Base-by-base conservation (phyloP, 2,888 invertebrate species). In the Trichogramma evanescens region DNA sequence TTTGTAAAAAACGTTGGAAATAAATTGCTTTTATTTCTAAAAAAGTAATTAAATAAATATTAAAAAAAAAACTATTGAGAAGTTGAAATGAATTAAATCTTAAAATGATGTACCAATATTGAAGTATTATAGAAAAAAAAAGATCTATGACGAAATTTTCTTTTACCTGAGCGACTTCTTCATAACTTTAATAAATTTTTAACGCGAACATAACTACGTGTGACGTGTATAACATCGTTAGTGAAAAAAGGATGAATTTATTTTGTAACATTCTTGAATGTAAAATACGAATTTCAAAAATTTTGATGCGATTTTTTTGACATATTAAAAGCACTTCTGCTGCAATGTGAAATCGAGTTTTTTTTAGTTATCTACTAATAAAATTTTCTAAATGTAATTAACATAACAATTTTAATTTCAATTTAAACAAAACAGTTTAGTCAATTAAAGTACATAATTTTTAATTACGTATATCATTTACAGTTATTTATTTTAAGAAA, bases 371-470 rank as follows among this genome's bases (percentile, higher is more conserved):
- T 53, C 26, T 26, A 26, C 38, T 53, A 10, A 55, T 56, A 5
- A 41, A 10, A 6, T 46, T 46, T 5, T 6, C n/a, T 55, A 43
- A n/a, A 26, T 26, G 26, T 26, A 26, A 26, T 2, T 44, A 46
- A 41, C 48, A 43, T 52, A 7, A 41, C 13, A 46, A 40, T 46
- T 45, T 52, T 50, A 43, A 48, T 45, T 54, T 49, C n/a, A 44
- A n/a, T 58, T 9, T 51, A 51, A 58, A 10, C 8, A 41, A 50
- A 55, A 26, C 9, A 39, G 10, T 26, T 26, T 56, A 26, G 26
- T 26, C 26, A 26, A 53, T 64, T 60, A 55, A 63, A 61, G 56
- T 61, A 58, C 50, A 61, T 56, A 57, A 52, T 58, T 55, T 41
- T 42, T 54, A 9, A 39, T 26, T 44, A 58, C 59, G 41, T 57